phyloP scores from a whole-genome alignment of 2,888 invertebrate species.

The Yponomeuta malinellus region DNA sequence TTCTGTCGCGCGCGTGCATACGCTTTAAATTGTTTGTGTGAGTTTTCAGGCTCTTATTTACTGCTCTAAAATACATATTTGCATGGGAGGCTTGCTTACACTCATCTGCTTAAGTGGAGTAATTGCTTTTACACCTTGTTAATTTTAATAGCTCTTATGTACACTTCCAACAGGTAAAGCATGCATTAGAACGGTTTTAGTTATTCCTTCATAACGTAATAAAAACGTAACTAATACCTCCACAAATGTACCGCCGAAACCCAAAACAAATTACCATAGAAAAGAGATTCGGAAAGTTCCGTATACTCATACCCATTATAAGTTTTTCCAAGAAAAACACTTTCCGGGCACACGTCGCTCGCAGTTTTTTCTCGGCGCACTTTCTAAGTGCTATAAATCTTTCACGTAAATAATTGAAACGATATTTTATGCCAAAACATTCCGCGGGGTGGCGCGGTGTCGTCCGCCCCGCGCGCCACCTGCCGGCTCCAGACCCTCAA shows the following conservation, averaged over 20 bases:
- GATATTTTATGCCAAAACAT: slow-evolving; percentile 77
- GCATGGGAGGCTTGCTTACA: slow-evolving; percentile 2
- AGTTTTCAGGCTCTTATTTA: slow-evolving; percentile 22
- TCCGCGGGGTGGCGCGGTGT: slow-evolving; percentile 64
- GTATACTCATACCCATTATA: slow-evolving; percentile 74
- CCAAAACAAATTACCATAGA: slow-evolving; percentile 75
- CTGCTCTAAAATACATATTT: slow-evolving; percentile 13
- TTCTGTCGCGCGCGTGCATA: slow-evolving; percentile 42
- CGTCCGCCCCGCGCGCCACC: slow-evolving; percentile 47
- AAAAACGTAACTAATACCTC: slow-evolving; percentile 26
- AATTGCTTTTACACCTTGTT: slow-evolving; percentile 4
- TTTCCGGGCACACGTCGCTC: slow-evolving; percentile 74
- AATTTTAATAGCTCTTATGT: slow-evolving; percentile 2
- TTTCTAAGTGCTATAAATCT: slow-evolving; percentile 76
- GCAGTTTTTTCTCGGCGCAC: slow-evolving; percentile 73
- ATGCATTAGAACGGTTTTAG: neutral
- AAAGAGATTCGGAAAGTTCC: slow-evolving; percentile 71
- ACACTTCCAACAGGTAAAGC: neutral
- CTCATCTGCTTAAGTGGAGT: slow-evolving; percentile 1
- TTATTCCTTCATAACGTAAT: slow-evolving; percentile 6
- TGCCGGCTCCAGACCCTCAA: slow-evolving; percentile 60
- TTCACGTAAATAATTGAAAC: slow-evolving; percentile 77
- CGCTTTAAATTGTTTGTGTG: slow-evolving; percentile 59
- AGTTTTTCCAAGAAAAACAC: slow-evolving; percentile 73
- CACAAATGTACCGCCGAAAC: slow-evolving; percentile 46